A percentile compares a stretch with the other conserved stretches of the same genome.
Evolutionary conservation across 2,113 vertebrate species (phyloP).

Genomic region (Archocentrus centrarchus): DNA sequence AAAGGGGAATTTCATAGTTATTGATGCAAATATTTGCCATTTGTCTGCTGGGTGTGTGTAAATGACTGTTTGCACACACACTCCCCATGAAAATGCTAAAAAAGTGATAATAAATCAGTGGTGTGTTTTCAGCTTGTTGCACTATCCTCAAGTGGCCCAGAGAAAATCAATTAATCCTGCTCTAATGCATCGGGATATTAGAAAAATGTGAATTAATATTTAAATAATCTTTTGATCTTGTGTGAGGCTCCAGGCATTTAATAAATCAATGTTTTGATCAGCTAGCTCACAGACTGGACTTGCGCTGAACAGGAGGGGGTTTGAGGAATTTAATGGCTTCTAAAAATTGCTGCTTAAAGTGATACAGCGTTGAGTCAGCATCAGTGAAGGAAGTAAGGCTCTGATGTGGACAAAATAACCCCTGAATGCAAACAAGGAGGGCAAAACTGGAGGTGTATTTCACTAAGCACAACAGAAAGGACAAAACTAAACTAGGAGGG

Average conservation of each 20-base stretch:
- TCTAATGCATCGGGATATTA: background rate
- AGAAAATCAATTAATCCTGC: conserved; percentile 7
- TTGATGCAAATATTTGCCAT: background rate
- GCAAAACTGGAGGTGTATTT: background rate
- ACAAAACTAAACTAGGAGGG: background rate
- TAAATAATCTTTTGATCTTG: conserved; percentile 8
- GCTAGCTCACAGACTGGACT: background rate
- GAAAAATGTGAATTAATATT: conserved; percentile 8
- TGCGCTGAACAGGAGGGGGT: background rate
- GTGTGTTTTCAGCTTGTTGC: background rate
- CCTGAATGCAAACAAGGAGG: background rate
- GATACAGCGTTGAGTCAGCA: background rate
- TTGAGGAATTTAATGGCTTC: background rate
- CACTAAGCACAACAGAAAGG: background rate
- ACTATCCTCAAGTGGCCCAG: background rate
- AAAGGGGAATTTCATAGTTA: background rate
- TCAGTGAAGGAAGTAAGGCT: background rate
- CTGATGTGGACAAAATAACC: background rate
- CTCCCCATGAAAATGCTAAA: background rate
- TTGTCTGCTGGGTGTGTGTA: background rate
- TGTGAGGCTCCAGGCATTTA: background rate
- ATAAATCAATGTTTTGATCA: background rate
- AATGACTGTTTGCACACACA: background rate
- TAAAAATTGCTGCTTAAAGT: background rate
- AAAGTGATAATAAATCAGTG: background rate